Evolutionary conservation across 2,797 vertebrate genomes (phyloP), one percentile per base, ranked within the genome.

Genomic region (Smutsia temminckii): DNA sequence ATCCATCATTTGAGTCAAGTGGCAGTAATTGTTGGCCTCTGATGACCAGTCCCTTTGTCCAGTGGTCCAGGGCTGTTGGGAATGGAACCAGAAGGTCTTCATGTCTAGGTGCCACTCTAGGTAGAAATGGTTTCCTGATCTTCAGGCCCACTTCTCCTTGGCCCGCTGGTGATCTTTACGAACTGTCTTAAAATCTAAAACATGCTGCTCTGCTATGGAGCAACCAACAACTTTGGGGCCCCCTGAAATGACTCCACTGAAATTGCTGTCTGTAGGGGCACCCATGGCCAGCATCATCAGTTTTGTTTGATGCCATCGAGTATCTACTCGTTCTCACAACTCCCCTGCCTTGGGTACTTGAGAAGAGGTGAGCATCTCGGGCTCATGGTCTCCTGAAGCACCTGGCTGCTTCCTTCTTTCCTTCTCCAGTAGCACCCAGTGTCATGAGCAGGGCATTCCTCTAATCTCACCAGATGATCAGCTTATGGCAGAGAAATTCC

Each of bases 401-500:
- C 37, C 71, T 37, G 17, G 32, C 18, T 25, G 3, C 77, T 49
- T 51, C 25, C 37, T 17, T 10, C n/a, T 29, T 11, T 4, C 63
- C 53, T 83, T 37, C 16, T 34, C 49, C 3, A 1, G 18, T 12
- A 17, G 4, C 4, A 5, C 12, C 59, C 53, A 18, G 42, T 0
- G n/a, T 25, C 1, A 0, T 27, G 46, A 18, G 6, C 2, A 0
- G n/a, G 23, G 6, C 0, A 2, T 46, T 8, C 57, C 40, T 13
- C 37, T 14, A 13, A 5, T 42, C 75, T 51, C 32, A 0, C 14
- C 1, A 16, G 11, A 21, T 0, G 0, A 0, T 55, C 69, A 42
- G 32, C 27, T 34, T 37, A 9, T 59, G n/a, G 69, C 46, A 57
- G 66, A 59, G 46, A 59, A 66, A n/a, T 12, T 46, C 59, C 3